Base-by-base conservation (phyloP, 2,888 invertebrate genomes). In the Trissolcus brochymenae region DNA sequence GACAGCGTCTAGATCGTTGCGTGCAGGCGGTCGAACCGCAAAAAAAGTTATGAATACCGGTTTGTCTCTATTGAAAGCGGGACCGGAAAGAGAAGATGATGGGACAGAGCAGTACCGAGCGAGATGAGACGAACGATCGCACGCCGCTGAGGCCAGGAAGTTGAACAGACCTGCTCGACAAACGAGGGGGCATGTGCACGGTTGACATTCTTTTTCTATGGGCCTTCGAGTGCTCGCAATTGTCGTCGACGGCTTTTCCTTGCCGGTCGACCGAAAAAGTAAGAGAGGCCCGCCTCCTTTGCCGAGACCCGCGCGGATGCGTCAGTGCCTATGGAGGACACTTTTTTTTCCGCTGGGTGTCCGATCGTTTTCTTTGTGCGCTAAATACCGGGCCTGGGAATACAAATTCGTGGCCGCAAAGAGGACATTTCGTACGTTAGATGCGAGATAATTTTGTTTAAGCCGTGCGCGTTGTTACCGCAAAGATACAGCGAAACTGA, bases 191-290 rank as follows among this genome's bases (percentile, higher is more conserved):
- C 82, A 82, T 84, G 81, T 80, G 81, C 81, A 79, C 79, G 83
- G 83, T 85, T 82, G 85, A 84, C 85, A 84, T 83, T 84, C 81
- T 81, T 60, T 68, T 77, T 82, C 81, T 80, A 77, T 81, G 81
- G 81, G 76, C 70, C 68, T 79, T 77, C 79, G 79, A 81, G 81
- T 76, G 73, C 60, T 46, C 54, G 70, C 78, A 66, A 78, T 78
- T 74, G 78, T 78, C 73, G 70, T 53, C 65, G 77, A 51, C 51
- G 65, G 75, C 65, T 76, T 76, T 76, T 76, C 76, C 70, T 76
- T 70, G 60, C 65, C 76, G 70, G 55, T 59, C 54, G 35, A 68
- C 56, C 56, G 60, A 72, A 68, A 64, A 66, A 60, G 53, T 40
- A 60, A 56, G 65, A 71, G 46, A 46, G 67, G 40, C n/a, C 62